phyloP scores from a whole-genome alignment of 2,888 invertebrate genomes.

The Tineola bisselliella region DNA sequence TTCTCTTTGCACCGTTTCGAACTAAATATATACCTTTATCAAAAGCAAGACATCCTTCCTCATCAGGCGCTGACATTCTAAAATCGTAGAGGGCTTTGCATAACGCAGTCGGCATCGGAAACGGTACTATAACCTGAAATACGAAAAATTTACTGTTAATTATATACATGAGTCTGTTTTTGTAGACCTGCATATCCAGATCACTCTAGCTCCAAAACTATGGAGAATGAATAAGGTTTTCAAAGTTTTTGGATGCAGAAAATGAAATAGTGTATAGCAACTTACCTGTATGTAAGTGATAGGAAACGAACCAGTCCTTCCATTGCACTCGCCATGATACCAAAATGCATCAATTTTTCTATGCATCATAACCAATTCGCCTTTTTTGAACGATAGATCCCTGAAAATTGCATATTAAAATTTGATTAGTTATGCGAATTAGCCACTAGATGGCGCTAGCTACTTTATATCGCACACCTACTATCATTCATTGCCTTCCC shows the following conservation, averaged over 20 bases:
- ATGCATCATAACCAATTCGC: constrained; percentile 80
- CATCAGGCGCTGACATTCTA: constrained; percentile 88
- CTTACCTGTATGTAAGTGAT: constrained; percentile 84
- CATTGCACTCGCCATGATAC: constrained; percentile 85
- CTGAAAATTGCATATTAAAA: too few relatives aligned
- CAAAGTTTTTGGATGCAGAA: too few relatives aligned
- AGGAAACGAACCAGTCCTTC: constrained; percentile 84
- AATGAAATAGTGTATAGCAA: background rate
- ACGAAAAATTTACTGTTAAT: too few relatives aligned
- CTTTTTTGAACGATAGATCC: constrained; percentile 86
- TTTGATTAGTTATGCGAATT: too few relatives aligned
- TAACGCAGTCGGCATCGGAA: constrained; percentile 82
- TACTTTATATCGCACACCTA: too few relatives aligned
- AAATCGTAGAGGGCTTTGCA: constrained; percentile 92
- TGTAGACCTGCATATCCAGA: too few relatives aligned
- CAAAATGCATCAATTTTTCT: constrained; percentile 86
- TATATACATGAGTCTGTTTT: too few relatives aligned
- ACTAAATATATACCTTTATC: constrained; percentile 80
- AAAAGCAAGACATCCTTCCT: constrained; percentile 91
- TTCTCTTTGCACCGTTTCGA: too few relatives aligned
- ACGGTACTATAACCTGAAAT: constrained; percentile 75
- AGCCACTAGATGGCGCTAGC: too few relatives aligned
- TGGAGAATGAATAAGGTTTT: too few relatives aligned
- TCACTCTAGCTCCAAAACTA: too few relatives aligned
- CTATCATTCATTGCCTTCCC: too few relatives aligned